Percentiles rank a stretch among this genome's conserved stretches.
Conservation (phyloP, 2,797 vertebrate species). For the Danionella dracula region DNA sequence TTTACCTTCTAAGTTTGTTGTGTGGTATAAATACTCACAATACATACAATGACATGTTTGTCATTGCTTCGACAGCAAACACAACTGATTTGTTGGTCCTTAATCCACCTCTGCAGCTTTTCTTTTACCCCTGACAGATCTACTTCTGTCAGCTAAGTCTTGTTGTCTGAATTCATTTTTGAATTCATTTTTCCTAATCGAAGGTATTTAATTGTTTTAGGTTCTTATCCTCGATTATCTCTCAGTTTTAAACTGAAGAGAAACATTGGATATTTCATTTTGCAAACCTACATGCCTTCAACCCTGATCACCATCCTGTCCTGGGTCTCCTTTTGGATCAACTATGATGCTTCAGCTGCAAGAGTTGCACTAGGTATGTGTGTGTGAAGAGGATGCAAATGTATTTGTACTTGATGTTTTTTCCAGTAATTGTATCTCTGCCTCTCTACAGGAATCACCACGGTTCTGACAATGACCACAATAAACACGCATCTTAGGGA, state of each 20-base stretch:
- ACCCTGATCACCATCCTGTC: constrained; percentile 90
- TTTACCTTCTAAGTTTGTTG: no score
- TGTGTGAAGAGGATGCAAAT: background rate
- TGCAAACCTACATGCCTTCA: constrained; percentile 94
- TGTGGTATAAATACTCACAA: no score
- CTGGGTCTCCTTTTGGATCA: constrained; percentile 96
- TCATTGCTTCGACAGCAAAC: no score
- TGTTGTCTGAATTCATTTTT: no score
- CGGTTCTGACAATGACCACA: constrained; percentile 92
- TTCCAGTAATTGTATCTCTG: background rate
- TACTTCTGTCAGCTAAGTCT: no score
- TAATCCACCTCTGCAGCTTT: no score
- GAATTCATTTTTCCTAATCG: no score
- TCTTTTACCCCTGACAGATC: no score
- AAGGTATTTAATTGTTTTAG: constrained; percentile 56
- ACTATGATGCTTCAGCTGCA: constrained; percentile 90
- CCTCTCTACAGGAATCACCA: constrained; percentile 79
- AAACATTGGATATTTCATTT: constrained; percentile 94
- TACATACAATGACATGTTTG: no score
- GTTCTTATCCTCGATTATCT: constrained; percentile 87
- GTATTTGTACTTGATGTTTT: no score
- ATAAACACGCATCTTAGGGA: constrained; percentile 91
- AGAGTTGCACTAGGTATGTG: constrained; percentile 88
- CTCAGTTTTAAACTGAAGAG: constrained; percentile 91
- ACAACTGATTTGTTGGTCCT: no score